Evolutionary conservation across 2,888 invertebrate species (phyloP).

Genomic region (Imbricaverruca yamaguchii): DNA sequence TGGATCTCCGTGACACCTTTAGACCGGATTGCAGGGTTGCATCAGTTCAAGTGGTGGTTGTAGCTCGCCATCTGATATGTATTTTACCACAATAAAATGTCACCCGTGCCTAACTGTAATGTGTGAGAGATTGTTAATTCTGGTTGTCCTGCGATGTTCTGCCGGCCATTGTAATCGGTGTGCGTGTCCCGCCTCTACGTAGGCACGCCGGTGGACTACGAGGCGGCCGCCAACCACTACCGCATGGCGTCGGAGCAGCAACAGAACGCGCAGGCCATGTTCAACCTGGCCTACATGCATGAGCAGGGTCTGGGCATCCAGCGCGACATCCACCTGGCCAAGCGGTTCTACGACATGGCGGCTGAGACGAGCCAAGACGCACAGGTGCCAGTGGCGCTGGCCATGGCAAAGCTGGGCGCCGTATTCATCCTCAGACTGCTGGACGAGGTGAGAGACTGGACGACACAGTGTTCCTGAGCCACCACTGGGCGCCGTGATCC

Average conservation of each 20-base stretch:
- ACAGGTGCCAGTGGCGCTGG: conserved; percentile 84
- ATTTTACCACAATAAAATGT: too few species aligned
- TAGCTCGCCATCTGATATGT: too few species aligned
- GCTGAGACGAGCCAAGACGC: conserved; percentile 89
- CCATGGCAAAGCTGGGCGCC: conserved; percentile 71
- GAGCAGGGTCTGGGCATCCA: conserved; percentile 90
- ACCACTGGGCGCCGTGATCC: too few species aligned
- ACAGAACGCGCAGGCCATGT: conserved; percentile 95
- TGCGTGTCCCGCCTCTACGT: background rate
- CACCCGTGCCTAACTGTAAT: too few species aligned
- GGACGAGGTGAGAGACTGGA: conserved; percentile 53
- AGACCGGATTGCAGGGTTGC: too few species aligned
- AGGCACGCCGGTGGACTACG: conserved; percentile 84
- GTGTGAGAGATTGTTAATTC: too few species aligned
- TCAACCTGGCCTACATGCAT: conserved; percentile 99
- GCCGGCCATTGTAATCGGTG: background rate
- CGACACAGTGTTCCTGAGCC: too few species aligned
- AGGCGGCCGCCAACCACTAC: conserved; percentile 85
- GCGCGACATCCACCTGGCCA: conserved; percentile 83
- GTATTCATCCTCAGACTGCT: conserved; percentile 64
- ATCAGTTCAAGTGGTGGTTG: too few species aligned
- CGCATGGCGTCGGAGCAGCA: conserved; percentile 87
- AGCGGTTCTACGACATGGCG: conserved; percentile 93
- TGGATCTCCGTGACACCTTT: too few species aligned
- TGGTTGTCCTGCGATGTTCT: too few species aligned